Conservation (phyloP, 2,113 vertebrate species). For the Brachyhypopomus occidentalis region DNA sequence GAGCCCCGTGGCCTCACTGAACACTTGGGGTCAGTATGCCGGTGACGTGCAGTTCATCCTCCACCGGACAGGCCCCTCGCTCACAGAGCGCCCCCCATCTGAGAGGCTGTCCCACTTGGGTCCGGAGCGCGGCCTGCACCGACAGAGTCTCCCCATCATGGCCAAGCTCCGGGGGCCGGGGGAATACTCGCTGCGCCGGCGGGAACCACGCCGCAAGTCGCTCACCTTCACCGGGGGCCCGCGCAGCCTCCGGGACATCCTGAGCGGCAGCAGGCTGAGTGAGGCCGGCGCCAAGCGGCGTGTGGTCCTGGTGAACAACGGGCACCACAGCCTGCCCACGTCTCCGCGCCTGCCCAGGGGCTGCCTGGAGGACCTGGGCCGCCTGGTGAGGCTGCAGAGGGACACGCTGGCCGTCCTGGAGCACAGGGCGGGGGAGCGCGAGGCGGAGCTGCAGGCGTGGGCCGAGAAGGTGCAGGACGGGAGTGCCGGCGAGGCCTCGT, state of each 20-base stretch:
- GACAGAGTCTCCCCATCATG: constrained; percentile 91
- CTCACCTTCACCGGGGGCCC: constrained; percentile 93
- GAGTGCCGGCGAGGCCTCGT: constrained; percentile 63
- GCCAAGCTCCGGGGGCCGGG: constrained; percentile 87
- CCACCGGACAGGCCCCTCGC: constrained; percentile 89
- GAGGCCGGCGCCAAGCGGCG: constrained; percentile 84
- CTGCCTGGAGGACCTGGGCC: constrained; percentile 82
- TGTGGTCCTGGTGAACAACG: constrained; percentile 68
- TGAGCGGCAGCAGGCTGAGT: constrained; percentile 78
- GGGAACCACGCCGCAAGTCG: constrained; percentile 93
- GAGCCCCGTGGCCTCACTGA: constrained; percentile 91
- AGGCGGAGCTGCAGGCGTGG: constrained; percentile 84
- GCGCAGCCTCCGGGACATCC: constrained; percentile 90
- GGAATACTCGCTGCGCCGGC: constrained; percentile 85
- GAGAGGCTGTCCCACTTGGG: constrained; percentile 83
- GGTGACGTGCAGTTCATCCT: constrained; percentile 95
- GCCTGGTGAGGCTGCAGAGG: constrained; percentile 85
- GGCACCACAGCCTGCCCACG: constrained; percentile 61
- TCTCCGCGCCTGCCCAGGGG: constrained; percentile 69
- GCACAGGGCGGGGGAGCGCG: constrained; percentile 82
- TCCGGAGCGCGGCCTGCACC: constrained; percentile 88
- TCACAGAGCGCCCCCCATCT: constrained; percentile 89
- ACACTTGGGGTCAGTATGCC: constrained; percentile 98
- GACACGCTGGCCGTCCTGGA: constrained; percentile 88
- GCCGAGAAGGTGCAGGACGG: constrained; percentile 76